Evolutionary conservation across 2,888 invertebrate species (phyloP), one percentile per base, ranked within the genome.

Genomic region (Pandemis corylana): DNA sequence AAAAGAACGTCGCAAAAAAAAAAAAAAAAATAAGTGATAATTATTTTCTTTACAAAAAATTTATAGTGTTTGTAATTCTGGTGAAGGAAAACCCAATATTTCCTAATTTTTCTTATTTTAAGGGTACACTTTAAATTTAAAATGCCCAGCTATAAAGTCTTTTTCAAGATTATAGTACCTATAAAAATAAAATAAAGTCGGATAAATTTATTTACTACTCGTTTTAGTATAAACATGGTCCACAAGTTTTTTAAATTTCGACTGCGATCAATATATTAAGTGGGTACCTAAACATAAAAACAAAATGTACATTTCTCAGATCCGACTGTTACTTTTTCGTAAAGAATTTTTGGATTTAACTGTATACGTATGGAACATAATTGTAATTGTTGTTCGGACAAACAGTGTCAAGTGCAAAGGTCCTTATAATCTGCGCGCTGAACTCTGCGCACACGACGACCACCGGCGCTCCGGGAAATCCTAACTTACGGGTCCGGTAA

Each of bases 401-500:
- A 12, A 63, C n/a, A 12, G 44, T 44, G 15, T 36, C 62, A 64
- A 64, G 44, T 64, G 64, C 64, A 9, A 62, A 64, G 20, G 6
- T 46, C 36, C 20, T 20, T 53, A 75, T 78, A 80, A 81, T 78
- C 77, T 77, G 77, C 73, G 62, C 66, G 46, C 65, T 44, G 76
- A 36, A 42, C n/a, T 4, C 36, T 28, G 59, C 62, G 20, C 62
- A 41, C 59, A 56, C 53, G 66, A 15, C 44, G 74, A 62, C 74
- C 74, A 75, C 70, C 74, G 74, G 66, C 70, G 65, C 66, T 62
- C 65, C 62, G 72, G 76, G 73, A 71, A 77, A 77, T 77, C 77
- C 84, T 85, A 81, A 88, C 85, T 89, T 88, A 90, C 84, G 88
- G 87, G 80, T 83, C 78, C 77, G 80, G 84, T 83, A 83, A 93